Evolutionary conservation across 2,113 vertebrate genomes (phyloP).

Genomic region (Poicephalus gulielmi): DNA sequence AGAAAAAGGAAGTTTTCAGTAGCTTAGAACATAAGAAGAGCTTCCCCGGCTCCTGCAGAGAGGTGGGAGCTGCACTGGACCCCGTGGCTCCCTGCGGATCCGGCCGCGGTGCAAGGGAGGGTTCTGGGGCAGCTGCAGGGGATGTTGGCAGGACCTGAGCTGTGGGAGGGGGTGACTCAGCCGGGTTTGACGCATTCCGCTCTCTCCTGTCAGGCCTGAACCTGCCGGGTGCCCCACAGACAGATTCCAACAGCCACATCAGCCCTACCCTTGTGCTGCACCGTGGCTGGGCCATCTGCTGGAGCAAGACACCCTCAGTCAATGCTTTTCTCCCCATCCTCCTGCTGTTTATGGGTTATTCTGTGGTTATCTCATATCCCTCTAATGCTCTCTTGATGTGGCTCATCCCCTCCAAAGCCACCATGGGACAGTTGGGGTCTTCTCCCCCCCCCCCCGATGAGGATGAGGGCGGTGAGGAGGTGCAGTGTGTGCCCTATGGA

Average conservation of each 20-base stretch:
- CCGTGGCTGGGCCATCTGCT: accelerated
- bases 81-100: background rate
- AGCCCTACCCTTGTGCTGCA: accelerated
- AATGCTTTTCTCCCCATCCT: background rate
- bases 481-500: background rate
- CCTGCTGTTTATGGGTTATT: background rate
- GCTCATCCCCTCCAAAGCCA: background rate
- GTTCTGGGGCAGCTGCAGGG: background rate
- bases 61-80: background rate
- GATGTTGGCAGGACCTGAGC: background rate
- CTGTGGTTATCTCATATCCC: accelerated
- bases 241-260: accelerated
- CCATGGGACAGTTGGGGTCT: background rate
- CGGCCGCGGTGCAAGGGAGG: background rate
- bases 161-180: background rate
- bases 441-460: background rate
- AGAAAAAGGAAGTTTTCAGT: background rate
- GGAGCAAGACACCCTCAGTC: background rate
- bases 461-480: background rate
- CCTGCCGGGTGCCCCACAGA: background rate
- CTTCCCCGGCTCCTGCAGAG: background rate
- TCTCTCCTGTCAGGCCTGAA: background rate
- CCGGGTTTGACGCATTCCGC: accelerated
- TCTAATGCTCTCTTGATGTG: background rate
- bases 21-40: background rate